Base-by-base conservation (phyloP, 2,888 invertebrate genomes). In the Cephus pulcher region DNA sequence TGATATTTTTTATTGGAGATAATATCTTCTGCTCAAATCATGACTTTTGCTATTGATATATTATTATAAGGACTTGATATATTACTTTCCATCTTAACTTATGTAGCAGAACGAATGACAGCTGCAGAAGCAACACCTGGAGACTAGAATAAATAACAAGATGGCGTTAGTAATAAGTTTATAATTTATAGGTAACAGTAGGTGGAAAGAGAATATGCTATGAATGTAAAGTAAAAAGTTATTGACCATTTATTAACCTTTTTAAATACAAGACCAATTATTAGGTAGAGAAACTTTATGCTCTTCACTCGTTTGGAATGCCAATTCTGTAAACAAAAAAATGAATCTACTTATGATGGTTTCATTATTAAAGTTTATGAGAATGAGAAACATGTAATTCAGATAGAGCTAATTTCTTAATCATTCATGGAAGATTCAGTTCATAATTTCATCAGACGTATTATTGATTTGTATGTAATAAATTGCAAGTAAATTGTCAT, bases 351-450 rank as follows among this genome's bases (percentile, higher is more conserved):
- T 56, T 6, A 56, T 2, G 23, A 1, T 56, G 40, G 1, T 1
- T 56, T 15, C 23, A 15, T 56, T 56, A 56, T 23, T 9, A 0
- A 9, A 56, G 15, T 15, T 56, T 56, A 23, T 0, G 23, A 23
- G 23, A 9, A 56, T 56, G 33, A 71, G 12, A 69, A 77, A 74
- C 1, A 15, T 78, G 40, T 68, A 23, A 78, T 75, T 90, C 90
- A 90, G 90, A 87, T 90, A 89, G 89, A 90, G 89, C 89, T 90
- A 90, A 89, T 90, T 84, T 70, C 73, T 70, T 74, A 74, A 75
- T 82, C 85, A 89, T 87, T 90, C 90, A 90, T 80, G 84, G 77
- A 81, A 81, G 84, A 86, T 87, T 87, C 86, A 86, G 87, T 81
- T 56, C 69, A 35, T 73, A 56, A 77, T 80, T 83, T 83, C 82